phyloP scores from a whole-genome alignment of 2,113 vertebrate species.

The Natator depressus region DNA sequence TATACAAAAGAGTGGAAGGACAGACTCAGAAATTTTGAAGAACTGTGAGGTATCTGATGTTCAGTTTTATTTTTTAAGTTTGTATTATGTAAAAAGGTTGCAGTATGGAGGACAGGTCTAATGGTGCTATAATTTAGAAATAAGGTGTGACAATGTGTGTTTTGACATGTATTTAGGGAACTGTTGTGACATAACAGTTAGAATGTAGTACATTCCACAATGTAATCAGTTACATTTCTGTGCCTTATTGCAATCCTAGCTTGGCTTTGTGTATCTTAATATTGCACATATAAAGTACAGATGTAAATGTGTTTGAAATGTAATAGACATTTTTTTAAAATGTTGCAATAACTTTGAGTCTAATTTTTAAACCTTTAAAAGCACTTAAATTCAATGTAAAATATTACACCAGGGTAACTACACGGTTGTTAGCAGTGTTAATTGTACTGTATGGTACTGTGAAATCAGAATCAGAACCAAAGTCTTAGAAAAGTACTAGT shows the following conservation, averaged over 20 bases:
- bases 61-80: not conserved
- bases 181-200: not conserved
- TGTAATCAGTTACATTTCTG: not conserved
- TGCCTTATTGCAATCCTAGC: not conserved
- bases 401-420: not conserved
- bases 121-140: not conserved
- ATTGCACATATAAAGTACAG: not conserved
- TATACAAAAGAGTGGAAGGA: constrained; percentile 82
- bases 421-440: not conserved
- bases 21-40: constrained; percentile 87
- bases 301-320: not conserved
- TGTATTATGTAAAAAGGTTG: not conserved
- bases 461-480: not conserved
- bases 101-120: not conserved
- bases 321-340: not conserved
- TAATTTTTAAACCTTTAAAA: not conserved
- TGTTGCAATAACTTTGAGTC: not conserved
- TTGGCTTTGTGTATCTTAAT: not conserved
- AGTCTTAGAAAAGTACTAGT: not conserved
- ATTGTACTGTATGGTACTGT: not conserved
- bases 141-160: not conserved
- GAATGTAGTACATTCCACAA: not conserved
- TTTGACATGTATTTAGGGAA: not conserved
- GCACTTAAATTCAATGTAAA: not conserved
- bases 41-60: constrained; percentile 87